These are phyloP conservation scores for Salvelinus fontinalis DNA, from an alignment of 2,113 vertebrate genomes.

Conservation along the genomic window DNA sequence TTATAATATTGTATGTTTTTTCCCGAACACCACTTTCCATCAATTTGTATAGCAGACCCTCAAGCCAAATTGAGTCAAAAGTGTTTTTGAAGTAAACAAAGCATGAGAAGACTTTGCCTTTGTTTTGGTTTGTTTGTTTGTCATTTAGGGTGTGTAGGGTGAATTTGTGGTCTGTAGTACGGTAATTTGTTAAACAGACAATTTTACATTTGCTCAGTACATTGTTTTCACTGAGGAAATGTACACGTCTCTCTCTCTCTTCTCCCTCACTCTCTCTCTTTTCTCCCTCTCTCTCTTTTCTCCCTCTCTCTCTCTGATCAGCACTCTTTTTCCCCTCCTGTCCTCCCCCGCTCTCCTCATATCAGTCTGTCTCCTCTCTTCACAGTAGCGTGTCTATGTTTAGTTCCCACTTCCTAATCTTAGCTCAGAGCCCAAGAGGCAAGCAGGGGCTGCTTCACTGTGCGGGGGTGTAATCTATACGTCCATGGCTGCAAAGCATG, in stretches of 20 bases:
- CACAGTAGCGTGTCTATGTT: slow-evolving; percentile 57
- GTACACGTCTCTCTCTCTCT: background rate
- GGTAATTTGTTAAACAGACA: slow-evolving; percentile 25
- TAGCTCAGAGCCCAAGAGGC: slow-evolving; percentile 37
- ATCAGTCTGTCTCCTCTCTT: slow-evolving; percentile 13
- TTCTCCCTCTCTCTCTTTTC: background rate
- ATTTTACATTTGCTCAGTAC: slow-evolving; percentile 33
- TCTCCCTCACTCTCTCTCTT: background rate
- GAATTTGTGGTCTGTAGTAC: background rate
- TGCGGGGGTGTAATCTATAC: background rate
- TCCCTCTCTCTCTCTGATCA: background rate
- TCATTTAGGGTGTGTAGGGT: no score
- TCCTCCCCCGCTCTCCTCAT: slow-evolving; percentile 19
- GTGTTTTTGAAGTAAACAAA: no score
- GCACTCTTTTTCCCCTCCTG: slow-evolving; percentile 6
- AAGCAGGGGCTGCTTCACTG: background rate
- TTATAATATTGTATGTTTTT: no score
- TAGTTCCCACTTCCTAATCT: slow-evolving; percentile 66
- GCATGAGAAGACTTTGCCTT: no score
- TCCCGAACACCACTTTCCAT: no score
- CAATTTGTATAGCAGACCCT: no score
- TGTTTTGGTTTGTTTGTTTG: no score
- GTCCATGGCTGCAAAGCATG: background rate
- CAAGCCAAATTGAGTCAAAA: no score
- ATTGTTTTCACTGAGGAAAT: background rate